These are phyloP conservation scores for Coracopsis vasa DNA, from an alignment of 2,113 vertebrate genomes.

Conservation along the genomic window DNA sequence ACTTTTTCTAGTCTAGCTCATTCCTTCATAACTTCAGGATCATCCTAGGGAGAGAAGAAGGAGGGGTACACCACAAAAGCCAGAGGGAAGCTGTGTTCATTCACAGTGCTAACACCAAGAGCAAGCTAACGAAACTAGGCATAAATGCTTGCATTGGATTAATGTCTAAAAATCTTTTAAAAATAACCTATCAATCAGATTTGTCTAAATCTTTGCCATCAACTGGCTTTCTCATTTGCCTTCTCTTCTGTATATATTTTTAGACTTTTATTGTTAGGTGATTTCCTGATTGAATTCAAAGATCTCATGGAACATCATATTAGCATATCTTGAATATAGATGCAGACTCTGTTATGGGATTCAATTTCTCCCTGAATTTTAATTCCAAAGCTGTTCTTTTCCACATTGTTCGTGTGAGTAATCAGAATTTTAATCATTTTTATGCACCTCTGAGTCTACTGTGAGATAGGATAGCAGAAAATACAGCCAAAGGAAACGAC, in stretches of 20 bases:
- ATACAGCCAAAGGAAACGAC: neutral
- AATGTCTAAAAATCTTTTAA: neutral
- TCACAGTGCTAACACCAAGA: neutral
- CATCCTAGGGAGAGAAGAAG: neutral
- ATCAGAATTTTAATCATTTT: slow-evolving; percentile 56
- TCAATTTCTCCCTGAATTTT: slow-evolving; percentile 63
- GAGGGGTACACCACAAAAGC: neutral
- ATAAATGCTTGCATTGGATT: neutral
- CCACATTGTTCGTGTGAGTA: neutral
- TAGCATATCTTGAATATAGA: slow-evolving; percentile 67
- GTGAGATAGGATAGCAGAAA: neutral
- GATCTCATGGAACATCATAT: slow-evolving; percentile 2
- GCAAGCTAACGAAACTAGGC: neutral
- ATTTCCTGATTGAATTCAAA: slow-evolving; percentile 52
- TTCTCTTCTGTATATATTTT: neutral
- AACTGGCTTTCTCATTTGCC: neutral
- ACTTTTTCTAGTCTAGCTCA: neutral
- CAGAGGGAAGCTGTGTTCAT: neutral
- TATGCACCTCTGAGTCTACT: neutral
- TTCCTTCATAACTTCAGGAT: neutral
- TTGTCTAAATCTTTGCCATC: neutral
- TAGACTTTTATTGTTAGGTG: slow-evolving; percentile 42
- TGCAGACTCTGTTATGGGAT: slow-evolving; percentile 24
- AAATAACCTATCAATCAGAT: neutral
- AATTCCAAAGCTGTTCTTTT: slow-evolving; percentile 56